Base-by-base conservation (phyloP, 2,888 invertebrate species). In the Cheilosia vernalis region DNA sequence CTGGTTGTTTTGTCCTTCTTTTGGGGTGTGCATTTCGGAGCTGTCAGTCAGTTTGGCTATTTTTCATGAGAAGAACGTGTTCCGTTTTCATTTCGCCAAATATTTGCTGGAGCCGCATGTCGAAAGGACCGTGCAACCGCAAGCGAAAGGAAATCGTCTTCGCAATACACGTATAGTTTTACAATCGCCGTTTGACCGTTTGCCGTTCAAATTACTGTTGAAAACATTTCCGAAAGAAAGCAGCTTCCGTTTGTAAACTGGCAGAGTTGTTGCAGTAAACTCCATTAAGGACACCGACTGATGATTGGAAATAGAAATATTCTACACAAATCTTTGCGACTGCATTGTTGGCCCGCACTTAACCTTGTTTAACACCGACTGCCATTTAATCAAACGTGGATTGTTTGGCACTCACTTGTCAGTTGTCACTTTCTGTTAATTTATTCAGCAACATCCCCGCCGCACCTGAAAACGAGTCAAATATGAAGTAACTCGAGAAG, bases 11-110 rank as follows among this genome's bases (percentile, higher is more conserved):
- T 70, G 51, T 63, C 42, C 55, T 58, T 33, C 69, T 33, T 49
- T 21, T 33, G 61, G 56, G 33, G 9, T 17, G 55, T 30, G 27
- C 44, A 51, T 60, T 67, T 60, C 67, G 44, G 47, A 17, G 40
- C 44, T 64, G 73, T 69, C 83, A 79, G 69, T 58, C 69, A 79
- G 63, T 0, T 1, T 64, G 77, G 67, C 77, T 60, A 77, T 77
- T 67, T 69, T 77, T 77, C 60, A 67, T 44, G 53, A 51, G 42
- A 3, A 37, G 42, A 30, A 44, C 15, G 30, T 49, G 61, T n/a
- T 51, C n/a, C 42, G 13, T 27, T 13, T 9, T 27, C 19, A 21
- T 33, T 21, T 30, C 6, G 42, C 2, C 6, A 9, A 6, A 7
- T 9, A 7, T 17, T 19, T 47, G 44, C 17, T 17, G 47, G 47